Evolutionary conservation across 2,888 invertebrate species (phyloP).

Genomic region (Drosophila affinis): DNA sequence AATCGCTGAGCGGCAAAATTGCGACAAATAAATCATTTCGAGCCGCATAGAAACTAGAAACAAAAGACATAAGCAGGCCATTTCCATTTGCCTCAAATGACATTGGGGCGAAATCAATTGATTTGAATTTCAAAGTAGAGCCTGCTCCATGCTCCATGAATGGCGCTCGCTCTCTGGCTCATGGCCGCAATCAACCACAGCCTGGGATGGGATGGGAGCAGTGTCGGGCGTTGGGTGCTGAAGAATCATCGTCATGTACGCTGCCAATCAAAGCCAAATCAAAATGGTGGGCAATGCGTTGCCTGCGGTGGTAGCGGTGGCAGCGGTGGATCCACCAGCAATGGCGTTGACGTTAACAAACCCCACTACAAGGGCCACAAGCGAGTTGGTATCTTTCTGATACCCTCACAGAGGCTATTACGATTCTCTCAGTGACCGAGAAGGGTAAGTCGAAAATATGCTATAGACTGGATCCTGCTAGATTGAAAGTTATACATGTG

Average conservation of each 20-base stretch:
- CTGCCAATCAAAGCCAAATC: slow-evolving; percentile 75
- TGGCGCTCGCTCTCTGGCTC: slow-evolving; percentile 9
- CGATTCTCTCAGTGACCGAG: slow-evolving; percentile 23
- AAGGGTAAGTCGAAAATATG: neutral
- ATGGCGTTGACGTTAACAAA: slow-evolving; percentile 72
- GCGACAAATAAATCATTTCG: slow-evolving; percentile 81
- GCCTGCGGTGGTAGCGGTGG: slow-evolving; percentile 37
- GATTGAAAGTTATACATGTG: too few relatives aligned
- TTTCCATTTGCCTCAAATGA: slow-evolving; percentile 78
- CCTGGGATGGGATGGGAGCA: too few relatives aligned
- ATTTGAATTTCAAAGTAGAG: slow-evolving; percentile 77
- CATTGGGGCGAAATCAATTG: slow-evolving; percentile 75
- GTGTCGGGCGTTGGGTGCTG: slow-evolving; percentile 8
- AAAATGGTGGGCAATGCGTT: slow-evolving; percentile 65
- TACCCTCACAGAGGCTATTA: slow-evolving; percentile 2
- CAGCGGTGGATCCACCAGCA: slow-evolving; percentile 3
- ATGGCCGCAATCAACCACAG: slow-evolving; percentile 47
- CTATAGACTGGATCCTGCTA: neutral
- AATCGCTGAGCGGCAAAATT: slow-evolving; percentile 78
- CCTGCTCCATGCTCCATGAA: slow-evolving; percentile 22
- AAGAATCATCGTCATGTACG: slow-evolving; percentile 57
- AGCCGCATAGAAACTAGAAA: slow-evolving; percentile 67
- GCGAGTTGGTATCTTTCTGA: slow-evolving; percentile 41
- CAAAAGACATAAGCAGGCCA: slow-evolving; percentile 78
- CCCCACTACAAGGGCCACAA: slow-evolving; percentile 67